Evolutionary conservation across 2,888 invertebrate species (phyloP), one percentile per base, ranked within the genome.

Genomic region (Nymphalis polychloros): DNA sequence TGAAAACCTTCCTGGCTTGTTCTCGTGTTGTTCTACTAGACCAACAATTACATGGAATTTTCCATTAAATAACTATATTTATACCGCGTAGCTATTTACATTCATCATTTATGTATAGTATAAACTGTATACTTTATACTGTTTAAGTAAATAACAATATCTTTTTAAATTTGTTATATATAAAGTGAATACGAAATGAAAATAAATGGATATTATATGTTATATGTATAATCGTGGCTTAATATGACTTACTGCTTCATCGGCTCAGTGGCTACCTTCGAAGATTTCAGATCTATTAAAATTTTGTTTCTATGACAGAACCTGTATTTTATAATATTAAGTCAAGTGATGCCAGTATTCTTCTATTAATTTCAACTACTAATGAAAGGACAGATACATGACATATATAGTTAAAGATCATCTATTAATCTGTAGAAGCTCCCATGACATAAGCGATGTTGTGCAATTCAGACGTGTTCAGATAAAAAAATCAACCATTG

Each of bases 371-470:
- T 41, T 41, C 27, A 31, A n/a, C 17, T 48, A 17, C n/a, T 48
- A n/a, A 5, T 19, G n/a, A 10, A 20, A 10, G 16, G 27, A 23
- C 0, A 16, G 4, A 16, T 23, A 53, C 17, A 17, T 31, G 53
- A 8, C 53, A 31, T 55, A 57, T 2, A 57, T 35, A 31, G 53
- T 55, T 63, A 27, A 13, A 7, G 46, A 63, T 47, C 47, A 31
- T 46, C 20, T 35, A 41, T 57, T 59, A 13, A 49, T 16, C 35
- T n/a, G 35, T 17, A 59, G 47, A 59, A n/a, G 41, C 53, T 57
- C 63, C 59, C 64, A 64, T 73, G 71, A 69, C 71, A 72, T 64
- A 66, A 67, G 71, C 64, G n/a, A 31, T 41, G 59, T 73, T 71
- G 64, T 67, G 63, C 69, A 73, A 72, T 19, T 19, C n/a, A 57